Evolutionary conservation across 92 coral and sea anemone species (phyloP), one percentile per base, ranked within the genome.

Genomic region (Zoanthus solanderi): DNA sequence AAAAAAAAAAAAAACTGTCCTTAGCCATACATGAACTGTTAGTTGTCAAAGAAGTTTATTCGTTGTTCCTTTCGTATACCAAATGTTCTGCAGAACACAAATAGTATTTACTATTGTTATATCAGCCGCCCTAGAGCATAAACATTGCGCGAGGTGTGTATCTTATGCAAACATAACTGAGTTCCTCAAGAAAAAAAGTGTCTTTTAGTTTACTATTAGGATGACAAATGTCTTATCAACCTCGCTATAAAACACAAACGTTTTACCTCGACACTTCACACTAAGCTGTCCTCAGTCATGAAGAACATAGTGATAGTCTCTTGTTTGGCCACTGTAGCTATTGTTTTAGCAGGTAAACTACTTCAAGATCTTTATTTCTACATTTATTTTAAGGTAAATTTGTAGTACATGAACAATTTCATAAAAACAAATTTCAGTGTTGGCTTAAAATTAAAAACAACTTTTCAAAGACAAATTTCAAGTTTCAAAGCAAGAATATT

Each of bases 301-400:
- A 66, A 66, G 42, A 65, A 81, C 5, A 14, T 81, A 30, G 85
- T 28, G 60, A 28, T 66, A 44, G 46, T 66, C 76, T 50, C 46
- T 37, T 53, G 66, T 5, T 15, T 81, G 45, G 76, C 85, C 4
- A 52, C 28, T 9, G 42, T 58, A 66, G 85, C 85, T 23, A 75
- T 81, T 67, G 76, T 15, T 7, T 31, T 66, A 30, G 85, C 85
- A 45, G 85, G 85, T 81, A 66, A 81, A 61, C 8, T 7, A 31
- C 23, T 54, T 34, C 3, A 8, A 34, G 37, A 17, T 28, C 42
- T 8, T 18, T 13, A 65, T 23, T 9, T 17, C 6, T 13, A 17
- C n/a, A 5, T 23, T 17, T 2, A 9, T 23, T n/a, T 14, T 32
- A 17, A 37, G 4, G 42, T 34, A 16, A 2, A 16, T 32, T 42